Evolutionary conservation across 2,888 invertebrate genomes (phyloP), one percentile per base, ranked within the genome.

Genomic region (Tinea pellionella): DNA sequence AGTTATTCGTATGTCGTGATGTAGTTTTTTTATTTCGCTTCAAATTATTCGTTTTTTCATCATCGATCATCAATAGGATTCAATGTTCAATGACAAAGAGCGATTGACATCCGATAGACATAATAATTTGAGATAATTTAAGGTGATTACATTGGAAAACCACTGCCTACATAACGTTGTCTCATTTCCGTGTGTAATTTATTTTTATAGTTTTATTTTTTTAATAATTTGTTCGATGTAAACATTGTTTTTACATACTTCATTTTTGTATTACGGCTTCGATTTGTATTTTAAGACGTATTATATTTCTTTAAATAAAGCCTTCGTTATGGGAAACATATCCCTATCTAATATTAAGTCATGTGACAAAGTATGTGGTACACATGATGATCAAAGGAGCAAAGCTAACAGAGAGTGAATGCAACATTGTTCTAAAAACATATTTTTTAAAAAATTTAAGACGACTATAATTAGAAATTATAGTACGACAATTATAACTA

Each of bases 51-150:
- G 64, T 68, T 61, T 63, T 66, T 64, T 66, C 71, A 68, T 67
- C 70, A 73, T 72, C 69, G 69, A 71, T 75, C 15, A 19, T 30
- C 56, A 43, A 59, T 56, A 32, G 43, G 18, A 61, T 61, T 43
- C 47, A 13, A 57, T 74, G 75, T 77, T 77, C 80, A 79, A 80
- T 79, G 81, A 81, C 83, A 80, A 80, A 77, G 77, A 80, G 76
- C 77, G 75, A 81, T 81, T 83, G 85, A 83, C 83, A 85, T 76
- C 75, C 73, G 79, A 78, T 75, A 73, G 69, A 70, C 73, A 69
- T 76, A 70, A 77, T 78, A 67, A 74, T 66, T 65, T 60, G 64
- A 72, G 69, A 70, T 65, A 66, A 65, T 62, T 63, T 66, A 66
- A 63, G 66, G 63, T 64, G 62, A 64, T 61, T 64, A 61, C 61